phyloP scores from a whole-genome alignment of 1,140 invertebrate species.

The Sycobia sp. region DNA sequence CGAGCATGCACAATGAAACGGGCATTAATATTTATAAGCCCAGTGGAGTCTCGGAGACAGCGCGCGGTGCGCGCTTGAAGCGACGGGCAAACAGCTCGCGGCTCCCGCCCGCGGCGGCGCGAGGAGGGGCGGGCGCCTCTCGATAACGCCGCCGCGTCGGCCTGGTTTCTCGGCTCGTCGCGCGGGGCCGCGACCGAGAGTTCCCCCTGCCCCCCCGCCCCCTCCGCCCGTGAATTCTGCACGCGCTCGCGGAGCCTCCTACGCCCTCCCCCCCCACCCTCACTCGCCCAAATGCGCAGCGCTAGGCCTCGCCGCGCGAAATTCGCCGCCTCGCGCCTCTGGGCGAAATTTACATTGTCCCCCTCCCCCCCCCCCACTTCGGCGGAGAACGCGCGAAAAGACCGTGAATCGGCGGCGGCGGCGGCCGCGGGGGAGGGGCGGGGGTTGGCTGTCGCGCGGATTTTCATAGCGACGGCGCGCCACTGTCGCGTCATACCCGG shows the following conservation, averaged over 20 bases:
- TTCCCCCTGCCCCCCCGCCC: no score
- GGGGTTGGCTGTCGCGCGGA: no score
- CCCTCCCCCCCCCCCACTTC: neutral
- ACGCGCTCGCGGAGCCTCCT: no score
- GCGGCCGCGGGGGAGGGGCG: no score
- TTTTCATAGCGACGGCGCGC: no score
- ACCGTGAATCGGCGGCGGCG: slow-evolving; percentile 36
- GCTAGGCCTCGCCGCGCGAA: slow-evolving; percentile 34
- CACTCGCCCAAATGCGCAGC: slow-evolving; percentile 40
- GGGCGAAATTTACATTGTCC: neutral
- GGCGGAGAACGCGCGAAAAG: slow-evolving; percentile 21
- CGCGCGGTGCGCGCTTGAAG: slow-evolving; percentile 46
- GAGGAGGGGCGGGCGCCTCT: slow-evolving; percentile 39
- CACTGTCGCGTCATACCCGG: no score
- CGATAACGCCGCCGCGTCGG: slow-evolving; percentile 49
- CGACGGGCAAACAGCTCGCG: slow-evolving; percentile 53
- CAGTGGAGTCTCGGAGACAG: slow-evolving; percentile 53
- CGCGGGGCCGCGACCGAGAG: no score
- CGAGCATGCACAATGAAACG: slow-evolving; percentile 1
- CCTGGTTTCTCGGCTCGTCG: no score
- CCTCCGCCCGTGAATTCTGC: no score
- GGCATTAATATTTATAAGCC: slow-evolving; percentile 56
- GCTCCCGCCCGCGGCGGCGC: slow-evolving; percentile 23
- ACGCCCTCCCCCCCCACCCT: slow-evolving; percentile 33
- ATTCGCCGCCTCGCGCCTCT: slow-evolving; percentile 30